phyloP scores from a whole-genome alignment of 2,797 vertebrate genomes.

The Ceryle rudis region DNA sequence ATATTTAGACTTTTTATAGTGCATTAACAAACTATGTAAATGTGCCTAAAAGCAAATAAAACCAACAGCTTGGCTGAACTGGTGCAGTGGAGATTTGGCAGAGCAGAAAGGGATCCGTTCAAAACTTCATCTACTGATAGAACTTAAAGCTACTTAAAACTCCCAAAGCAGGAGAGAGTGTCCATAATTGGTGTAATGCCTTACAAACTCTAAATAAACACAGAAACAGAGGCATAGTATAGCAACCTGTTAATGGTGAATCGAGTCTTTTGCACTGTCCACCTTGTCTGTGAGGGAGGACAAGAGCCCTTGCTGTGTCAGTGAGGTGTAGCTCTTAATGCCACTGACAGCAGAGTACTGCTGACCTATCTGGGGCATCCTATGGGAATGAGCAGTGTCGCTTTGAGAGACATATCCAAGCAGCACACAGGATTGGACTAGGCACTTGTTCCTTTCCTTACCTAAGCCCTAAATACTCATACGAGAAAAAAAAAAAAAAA shows the following conservation, averaged over 20 bases:
- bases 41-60: slow-evolving; percentile 38
- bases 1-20: slow-evolving; percentile 20
- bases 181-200: not conserved
- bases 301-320: not conserved
- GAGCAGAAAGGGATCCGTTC: not conserved
- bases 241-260: not conserved
- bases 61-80: slow-evolving; percentile 33
- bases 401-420: not conserved
- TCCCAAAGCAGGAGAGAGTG: not conserved
- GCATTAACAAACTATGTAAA: slow-evolving; percentile 56
- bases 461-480: not conserved
- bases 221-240: not conserved
- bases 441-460: slow-evolving; percentile 15
- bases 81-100: slow-evolving; percentile 27
- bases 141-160: slow-evolving; percentile 5
- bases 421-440: not conserved
- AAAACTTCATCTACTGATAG: slow-evolving; percentile 14
- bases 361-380: slow-evolving; percentile 45
- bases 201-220: not conserved
- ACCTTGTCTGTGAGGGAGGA: not conserved
- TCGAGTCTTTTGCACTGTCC: not conserved
- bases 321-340: not conserved
- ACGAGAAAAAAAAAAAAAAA: not conserved
- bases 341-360: not conserved
- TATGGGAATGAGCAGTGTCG: not conserved